Conservation (phyloP, 1,140 invertebrate species). For the Drosophila paulistorum region DNA sequence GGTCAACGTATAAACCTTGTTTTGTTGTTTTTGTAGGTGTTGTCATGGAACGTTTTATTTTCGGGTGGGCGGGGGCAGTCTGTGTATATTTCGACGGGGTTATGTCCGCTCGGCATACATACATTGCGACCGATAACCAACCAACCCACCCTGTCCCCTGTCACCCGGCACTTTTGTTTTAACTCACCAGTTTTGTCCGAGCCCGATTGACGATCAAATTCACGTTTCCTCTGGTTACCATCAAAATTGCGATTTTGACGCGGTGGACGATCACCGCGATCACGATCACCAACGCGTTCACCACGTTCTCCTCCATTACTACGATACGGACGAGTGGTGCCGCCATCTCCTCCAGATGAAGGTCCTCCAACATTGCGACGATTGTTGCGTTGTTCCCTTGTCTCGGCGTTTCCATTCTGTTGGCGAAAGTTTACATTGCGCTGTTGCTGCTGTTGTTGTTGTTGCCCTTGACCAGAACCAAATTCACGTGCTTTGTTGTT, state of each 20-base stretch:
- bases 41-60: slow-evolving; percentile 41
- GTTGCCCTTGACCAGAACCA: slow-evolving; percentile 71
- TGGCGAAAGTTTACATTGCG: slow-evolving; percentile 80
- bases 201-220: slow-evolving; percentile 97
- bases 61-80: slow-evolving; percentile 22
- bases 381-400: slow-evolving; percentile 89
- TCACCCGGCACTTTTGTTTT: neutral
- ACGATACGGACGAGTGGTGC: slow-evolving; percentile 83
- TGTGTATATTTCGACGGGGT: slow-evolving; percentile 22
- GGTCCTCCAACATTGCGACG: slow-evolving; percentile 85
- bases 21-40: slow-evolving; percentile 11
- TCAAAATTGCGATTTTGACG: slow-evolving; percentile 85
- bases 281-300: slow-evolving; percentile 40
- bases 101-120: slow-evolving; percentile 18
- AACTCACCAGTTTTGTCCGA: slow-evolving; percentile 94
- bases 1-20: slow-evolving; percentile 20
- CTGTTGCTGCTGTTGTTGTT: slow-evolving; percentile 47
- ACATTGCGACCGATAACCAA: no score
- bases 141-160: neutral
- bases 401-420: slow-evolving; percentile 84
- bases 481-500: slow-evolving; percentile 67
- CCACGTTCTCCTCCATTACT: slow-evolving; percentile 30
- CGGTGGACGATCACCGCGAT: slow-evolving; percentile 75
- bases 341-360: slow-evolving; percentile 83
- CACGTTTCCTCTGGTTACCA: slow-evolving; percentile 89